These are phyloP conservation scores for Tyria jacobaeae DNA, from an alignment of 2,888 invertebrate genomes.

Conservation along the genomic window DNA sequence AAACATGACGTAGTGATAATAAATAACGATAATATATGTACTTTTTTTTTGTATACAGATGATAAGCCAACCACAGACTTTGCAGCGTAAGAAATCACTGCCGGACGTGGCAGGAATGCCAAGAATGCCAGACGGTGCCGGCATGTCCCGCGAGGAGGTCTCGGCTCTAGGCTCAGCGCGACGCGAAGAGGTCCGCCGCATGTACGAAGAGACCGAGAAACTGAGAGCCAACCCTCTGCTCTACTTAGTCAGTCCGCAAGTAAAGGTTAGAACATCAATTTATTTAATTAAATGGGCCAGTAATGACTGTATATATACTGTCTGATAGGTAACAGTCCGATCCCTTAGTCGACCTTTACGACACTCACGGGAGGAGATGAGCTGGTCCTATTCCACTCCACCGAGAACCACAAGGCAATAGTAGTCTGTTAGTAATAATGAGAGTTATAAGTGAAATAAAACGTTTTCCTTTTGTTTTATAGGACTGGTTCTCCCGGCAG, in stretches of 20 bases:
- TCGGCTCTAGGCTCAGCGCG: constrained; percentile 97
- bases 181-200: constrained; percentile 96
- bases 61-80: constrained; percentile 91
- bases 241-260: constrained; percentile 98
- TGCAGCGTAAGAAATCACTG: constrained; percentile 98
- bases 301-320: too few species aligned
- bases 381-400: too few species aligned
- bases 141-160: constrained; percentile 97
- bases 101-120: constrained; percentile 97
- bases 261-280: constrained; percentile 89
- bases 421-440: neutral
- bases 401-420: too few species aligned
- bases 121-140: constrained; percentile 89
- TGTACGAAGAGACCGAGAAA: constrained; percentile 96
- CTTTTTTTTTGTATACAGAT: constrained; percentile 82
- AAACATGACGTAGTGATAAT: neutral
- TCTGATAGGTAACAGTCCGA: too few species aligned
- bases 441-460: neutral
- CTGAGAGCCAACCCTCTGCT: constrained; percentile 97
- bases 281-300: neutral
- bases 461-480: constrained; percentile 58
- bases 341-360: too few species aligned
- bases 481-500: constrained; percentile 99
- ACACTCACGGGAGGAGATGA: too few species aligned
- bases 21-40: neutral